phyloP scores from a whole-genome alignment of 2,113 vertebrate genomes.

The Anolis sagrei region DNA sequence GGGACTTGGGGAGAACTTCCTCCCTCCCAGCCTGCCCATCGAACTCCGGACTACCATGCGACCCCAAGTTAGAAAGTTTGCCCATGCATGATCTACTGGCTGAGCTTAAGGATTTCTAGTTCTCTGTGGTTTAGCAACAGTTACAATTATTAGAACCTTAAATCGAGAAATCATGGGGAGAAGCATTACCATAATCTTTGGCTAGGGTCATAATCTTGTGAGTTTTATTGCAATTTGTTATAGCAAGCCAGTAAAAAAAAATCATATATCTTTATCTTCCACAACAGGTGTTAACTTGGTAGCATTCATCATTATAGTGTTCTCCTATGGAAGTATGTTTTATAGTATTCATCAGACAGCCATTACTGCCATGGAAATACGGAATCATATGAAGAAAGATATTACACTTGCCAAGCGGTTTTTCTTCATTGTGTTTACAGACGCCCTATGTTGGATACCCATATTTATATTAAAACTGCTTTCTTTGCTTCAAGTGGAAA shows the following conservation, averaged over 20 bases:
- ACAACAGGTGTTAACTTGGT: conserved; percentile 91
- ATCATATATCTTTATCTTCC: conserved; percentile 42
- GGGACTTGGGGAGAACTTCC: too few relatives aligned
- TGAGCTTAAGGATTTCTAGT: not conserved
- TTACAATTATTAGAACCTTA: not conserved
- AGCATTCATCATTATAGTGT: conserved; percentile 93
- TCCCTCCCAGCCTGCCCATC: too few relatives aligned
- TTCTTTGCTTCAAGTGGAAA: conserved; percentile 93
- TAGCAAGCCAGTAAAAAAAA: not conserved
- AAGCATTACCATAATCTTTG: not conserved
- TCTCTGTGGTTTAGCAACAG: not conserved
- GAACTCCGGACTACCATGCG: too few relatives aligned
- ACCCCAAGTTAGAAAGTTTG: too few relatives aligned
- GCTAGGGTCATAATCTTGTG: not conserved
- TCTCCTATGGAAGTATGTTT: conserved; percentile 98
- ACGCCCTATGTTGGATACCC: conserved; percentile 96
- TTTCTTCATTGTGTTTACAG: conserved; percentile 97
- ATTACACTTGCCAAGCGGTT: conserved; percentile 94
- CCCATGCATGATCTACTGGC: too few relatives aligned
- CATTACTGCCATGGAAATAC: conserved; percentile 89
- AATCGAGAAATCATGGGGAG: too few relatives aligned
- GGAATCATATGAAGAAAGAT: conserved; percentile 93
- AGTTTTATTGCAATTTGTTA: not conserved
- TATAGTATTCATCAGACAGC: conserved; percentile 93
- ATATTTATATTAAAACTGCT: conserved; percentile 97